A percentile compares a stretch with the other conserved stretches of the same genome.
Conservation (phyloP, 2,888 invertebrate species). For the Parnassius apollo region DNA sequence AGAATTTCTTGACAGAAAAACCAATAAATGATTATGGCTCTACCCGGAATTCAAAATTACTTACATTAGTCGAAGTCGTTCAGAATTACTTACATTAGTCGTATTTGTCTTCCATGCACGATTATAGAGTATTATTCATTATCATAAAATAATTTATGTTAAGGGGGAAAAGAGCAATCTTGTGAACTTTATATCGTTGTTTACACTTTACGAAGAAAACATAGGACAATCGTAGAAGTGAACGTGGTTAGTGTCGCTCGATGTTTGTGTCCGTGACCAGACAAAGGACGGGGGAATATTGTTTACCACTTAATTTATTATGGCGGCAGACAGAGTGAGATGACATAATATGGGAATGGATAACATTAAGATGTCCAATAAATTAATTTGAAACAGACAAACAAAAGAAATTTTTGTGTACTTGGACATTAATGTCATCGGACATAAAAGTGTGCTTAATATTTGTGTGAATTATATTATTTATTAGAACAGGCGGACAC, state of each 20-base stretch:
- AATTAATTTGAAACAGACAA: neutral
- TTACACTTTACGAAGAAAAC: conserved; percentile 18
- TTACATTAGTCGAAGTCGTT: no score
- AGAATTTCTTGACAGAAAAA: no score
- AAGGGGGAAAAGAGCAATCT: neutral
- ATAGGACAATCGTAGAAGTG: conserved; percentile 19
- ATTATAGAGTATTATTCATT: no score
- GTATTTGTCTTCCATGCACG: no score
- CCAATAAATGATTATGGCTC: no score
- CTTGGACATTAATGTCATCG: no score
- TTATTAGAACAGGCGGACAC: no score
- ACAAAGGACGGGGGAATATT: conserved; percentile 75
- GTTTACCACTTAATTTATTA: conserved; percentile 79
- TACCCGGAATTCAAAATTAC: no score
- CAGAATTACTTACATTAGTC: no score
- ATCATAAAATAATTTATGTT: neutral
- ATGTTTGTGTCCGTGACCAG: conserved; percentile 51
- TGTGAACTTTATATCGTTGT: conserved; percentile 6
- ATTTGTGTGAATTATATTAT: neutral
- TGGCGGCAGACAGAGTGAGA: conserved; percentile 52
- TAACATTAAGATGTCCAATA: conserved; percentile 38
- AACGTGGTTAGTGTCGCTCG: conserved; percentile 58
- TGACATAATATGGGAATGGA: conserved; percentile 37
- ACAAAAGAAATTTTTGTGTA: no score
- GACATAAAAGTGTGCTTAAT: neutral